Evolutionary conservation across 2,888 invertebrate genomes (phyloP).

Genomic region (Hypolimnas misippus): DNA sequence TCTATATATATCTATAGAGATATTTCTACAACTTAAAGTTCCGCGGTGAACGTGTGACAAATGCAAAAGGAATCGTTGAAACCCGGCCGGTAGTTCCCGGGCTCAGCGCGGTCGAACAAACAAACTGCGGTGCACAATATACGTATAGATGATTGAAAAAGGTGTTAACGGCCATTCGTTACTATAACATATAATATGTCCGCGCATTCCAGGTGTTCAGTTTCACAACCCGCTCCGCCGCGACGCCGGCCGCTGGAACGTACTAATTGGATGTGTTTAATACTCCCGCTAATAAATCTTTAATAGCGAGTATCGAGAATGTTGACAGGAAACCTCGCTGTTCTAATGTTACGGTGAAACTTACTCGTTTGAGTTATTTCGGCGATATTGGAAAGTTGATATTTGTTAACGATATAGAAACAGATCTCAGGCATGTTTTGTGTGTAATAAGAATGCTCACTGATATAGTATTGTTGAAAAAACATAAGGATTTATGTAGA

Average conservation of each 20-base stretch:
- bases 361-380: not conserved
- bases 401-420: constrained; percentile 3
- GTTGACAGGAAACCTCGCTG: constrained; percentile 16
- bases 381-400: not conserved
- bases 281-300: constrained; percentile 10
- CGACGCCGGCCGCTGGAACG: not conserved
- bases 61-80: too few relatives aligned
- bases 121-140: too few relatives aligned
- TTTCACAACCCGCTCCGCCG: not conserved
- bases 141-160: too few relatives aligned
- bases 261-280: constrained; percentile 15
- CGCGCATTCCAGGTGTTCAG: not conserved
- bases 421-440: too few relatives aligned
- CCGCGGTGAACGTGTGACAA: too few relatives aligned
- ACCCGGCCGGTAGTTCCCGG: too few relatives aligned
- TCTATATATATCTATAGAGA: too few relatives aligned
- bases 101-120: too few relatives aligned
- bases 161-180: not conserved
- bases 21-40: too few relatives aligned
- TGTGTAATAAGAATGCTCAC: too few relatives aligned
- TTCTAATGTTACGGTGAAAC: constrained; percentile 4
- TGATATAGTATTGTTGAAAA: too few relatives aligned
- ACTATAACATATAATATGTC: not conserved
- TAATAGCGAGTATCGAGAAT: constrained; percentile 16
- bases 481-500: too few relatives aligned